Conservation (phyloP, 2,113 vertebrate genomes). For the Panurus biarmicus region DNA sequence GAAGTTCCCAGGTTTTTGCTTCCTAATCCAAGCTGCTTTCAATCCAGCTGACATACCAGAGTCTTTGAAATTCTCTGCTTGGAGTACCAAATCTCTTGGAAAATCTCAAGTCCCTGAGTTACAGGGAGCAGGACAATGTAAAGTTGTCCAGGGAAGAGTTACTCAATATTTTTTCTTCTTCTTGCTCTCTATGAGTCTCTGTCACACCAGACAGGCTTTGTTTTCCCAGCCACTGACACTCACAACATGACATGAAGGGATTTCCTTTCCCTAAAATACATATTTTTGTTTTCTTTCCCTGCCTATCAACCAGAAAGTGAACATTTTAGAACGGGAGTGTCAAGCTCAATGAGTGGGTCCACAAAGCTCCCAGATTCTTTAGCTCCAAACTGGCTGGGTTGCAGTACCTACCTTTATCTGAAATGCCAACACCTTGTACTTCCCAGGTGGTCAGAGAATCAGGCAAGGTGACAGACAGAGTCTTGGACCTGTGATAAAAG, state of each 20-base stretch:
- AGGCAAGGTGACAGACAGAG: constrained; percentile 69
- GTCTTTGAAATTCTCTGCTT: background rate
- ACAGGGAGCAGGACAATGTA: background rate
- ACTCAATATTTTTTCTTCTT: background rate
- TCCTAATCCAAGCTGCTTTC: background rate
- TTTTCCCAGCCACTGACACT: background rate
- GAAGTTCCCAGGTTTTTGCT: background rate
- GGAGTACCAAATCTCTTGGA: background rate
- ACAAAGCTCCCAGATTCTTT: background rate
- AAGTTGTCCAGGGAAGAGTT: background rate
- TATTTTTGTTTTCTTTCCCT: background rate
- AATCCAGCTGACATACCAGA: background rate
- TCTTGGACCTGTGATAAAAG: constrained; percentile 44
- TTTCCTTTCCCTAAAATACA: background rate
- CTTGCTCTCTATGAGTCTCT: background rate
- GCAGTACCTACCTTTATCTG: constrained; percentile 72
- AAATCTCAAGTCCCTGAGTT: background rate
- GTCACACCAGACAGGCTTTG: background rate
- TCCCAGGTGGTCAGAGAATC: constrained; percentile 94
- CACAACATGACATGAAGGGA: background rate
- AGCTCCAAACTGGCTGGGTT: background rate
- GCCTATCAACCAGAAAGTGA: background rate
- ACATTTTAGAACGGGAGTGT: background rate
- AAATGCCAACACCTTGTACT: constrained; percentile 84
- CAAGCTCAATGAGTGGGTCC: background rate